Conservation (phyloP, 2,888 invertebrate genomes). For the Thymelicus sylvestris region DNA sequence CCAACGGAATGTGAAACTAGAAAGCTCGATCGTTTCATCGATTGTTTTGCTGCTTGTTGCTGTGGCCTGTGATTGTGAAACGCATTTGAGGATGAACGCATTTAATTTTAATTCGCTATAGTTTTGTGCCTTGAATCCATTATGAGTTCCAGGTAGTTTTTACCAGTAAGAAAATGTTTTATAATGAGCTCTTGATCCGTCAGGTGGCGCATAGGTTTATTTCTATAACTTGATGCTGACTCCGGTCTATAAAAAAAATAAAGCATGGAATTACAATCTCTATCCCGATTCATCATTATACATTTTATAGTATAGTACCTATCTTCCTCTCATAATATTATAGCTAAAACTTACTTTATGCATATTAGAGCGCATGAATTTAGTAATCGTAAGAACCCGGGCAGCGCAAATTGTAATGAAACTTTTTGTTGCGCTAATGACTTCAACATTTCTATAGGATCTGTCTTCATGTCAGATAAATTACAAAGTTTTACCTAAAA, state of each 20-base stretch:
- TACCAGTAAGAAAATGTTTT: slow-evolving; percentile 61
- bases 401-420: slow-evolving; percentile 63
- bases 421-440: slow-evolving; percentile 62
- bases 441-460: slow-evolving; percentile 63
- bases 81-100: slow-evolving; percentile 53
- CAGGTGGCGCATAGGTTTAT: slow-evolving; percentile 55
- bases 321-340: neutral
- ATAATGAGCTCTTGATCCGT: slow-evolving; percentile 64
- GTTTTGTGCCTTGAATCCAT: slow-evolving; percentile 50
- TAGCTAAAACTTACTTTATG: slow-evolving; percentile 47
- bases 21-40: slow-evolving; percentile 76
- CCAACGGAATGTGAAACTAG: slow-evolving; percentile 61
- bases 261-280: neutral
- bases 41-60: slow-evolving; percentile 56
- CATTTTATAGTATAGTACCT: no score
- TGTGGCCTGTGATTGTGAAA: slow-evolving; percentile 42
- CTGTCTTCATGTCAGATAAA: slow-evolving; percentile 55
- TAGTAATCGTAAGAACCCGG: slow-evolving; percentile 62
- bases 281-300: neutral
- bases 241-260: slow-evolving; percentile 48
- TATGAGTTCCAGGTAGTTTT: slow-evolving; percentile 60
- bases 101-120: slow-evolving; percentile 49
- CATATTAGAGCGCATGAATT: slow-evolving; percentile 57
- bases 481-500: slow-evolving; percentile 59
- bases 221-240: slow-evolving; percentile 23